Percentiles rank a stretch among this genome's conserved stretches.
phyloP scores from a whole-genome alignment of 2,113 vertebrate species.

The Gobiocypris rarus region DNA sequence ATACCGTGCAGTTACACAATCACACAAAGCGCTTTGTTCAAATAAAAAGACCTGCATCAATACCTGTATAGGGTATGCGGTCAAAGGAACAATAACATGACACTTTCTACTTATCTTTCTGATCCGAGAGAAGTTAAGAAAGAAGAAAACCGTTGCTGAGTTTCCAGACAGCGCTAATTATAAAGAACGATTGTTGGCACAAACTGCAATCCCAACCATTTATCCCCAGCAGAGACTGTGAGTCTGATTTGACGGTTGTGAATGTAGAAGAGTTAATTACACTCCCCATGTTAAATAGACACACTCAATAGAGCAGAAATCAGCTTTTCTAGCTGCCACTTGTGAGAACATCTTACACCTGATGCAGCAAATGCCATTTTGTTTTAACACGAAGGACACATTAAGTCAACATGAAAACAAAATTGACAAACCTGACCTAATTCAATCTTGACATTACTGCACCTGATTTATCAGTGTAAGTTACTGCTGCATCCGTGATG shows the following conservation, averaged over 20 bases:
- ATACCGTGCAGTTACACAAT: neutral
- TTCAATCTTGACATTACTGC: neutral
- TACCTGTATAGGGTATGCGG: neutral
- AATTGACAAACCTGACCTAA: neutral
- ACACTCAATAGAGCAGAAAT: conserved; percentile 50
- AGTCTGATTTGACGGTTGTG: conserved; percentile 41
- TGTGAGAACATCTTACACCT: conserved; percentile 32
- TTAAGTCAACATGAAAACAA: neutral
- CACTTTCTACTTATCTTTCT: conserved; percentile 19
- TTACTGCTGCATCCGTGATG: neutral
- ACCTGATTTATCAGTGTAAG: neutral
- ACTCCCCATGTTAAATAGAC: conserved; percentile 47
- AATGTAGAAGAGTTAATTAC: conserved; percentile 53
- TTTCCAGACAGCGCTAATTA: conserved; percentile 50
- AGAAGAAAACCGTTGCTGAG: conserved; percentile 31
- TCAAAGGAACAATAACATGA: neutral
- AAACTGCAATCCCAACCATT: conserved; percentile 40
- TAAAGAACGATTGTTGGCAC: conserved; percentile 46
- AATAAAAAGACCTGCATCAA: conserved; percentile 16
- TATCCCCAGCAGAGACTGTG: conserved; percentile 39
- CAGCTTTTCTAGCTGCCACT: conserved; percentile 21
- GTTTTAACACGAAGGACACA: neutral
- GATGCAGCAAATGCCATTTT: conserved; percentile 39
- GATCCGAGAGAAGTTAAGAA: conserved; percentile 17
- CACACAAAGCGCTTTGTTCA: neutral